Evolutionary conservation across 2,113 vertebrate genomes (phyloP).

Genomic region (Dunckerocampus dactyliophorus): DNA sequence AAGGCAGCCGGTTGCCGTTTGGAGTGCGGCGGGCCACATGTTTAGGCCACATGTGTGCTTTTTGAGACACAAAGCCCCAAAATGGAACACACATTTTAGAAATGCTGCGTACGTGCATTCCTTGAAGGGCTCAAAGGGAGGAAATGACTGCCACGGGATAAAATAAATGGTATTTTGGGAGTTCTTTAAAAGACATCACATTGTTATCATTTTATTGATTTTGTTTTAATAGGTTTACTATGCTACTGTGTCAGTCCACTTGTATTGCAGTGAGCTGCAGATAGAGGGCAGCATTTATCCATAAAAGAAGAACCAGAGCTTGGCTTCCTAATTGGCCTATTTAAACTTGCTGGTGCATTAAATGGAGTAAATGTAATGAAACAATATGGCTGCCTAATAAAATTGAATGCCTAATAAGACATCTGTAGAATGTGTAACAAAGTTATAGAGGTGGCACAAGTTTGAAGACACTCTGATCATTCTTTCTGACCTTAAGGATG

Average conservation of each 20-base stretch:
- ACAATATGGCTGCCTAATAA: conserved; percentile 61
- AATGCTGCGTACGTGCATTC: conserved; percentile 72
- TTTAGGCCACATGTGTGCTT: conserved; percentile 75
- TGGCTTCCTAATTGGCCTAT: conserved; percentile 55
- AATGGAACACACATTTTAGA: conserved; percentile 75
- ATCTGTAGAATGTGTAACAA: conserved; percentile 38
- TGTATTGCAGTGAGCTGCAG: conserved; percentile 52
- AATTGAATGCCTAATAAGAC: conserved; percentile 22
- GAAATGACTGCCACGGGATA: conserved; percentile 40
- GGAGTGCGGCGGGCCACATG: conserved; percentile 66
- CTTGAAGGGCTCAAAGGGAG: conserved; percentile 50
- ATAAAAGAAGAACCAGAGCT: conserved; percentile 18
- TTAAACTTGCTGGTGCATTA: conserved; percentile 52
- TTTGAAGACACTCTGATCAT: neutral
- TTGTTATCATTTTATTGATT: conserved; percentile 35
- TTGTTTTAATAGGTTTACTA: conserved; percentile 23
- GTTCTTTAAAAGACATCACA: conserved; percentile 43
- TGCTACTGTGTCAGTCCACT: conserved; percentile 39
- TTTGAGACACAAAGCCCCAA: conserved; percentile 56
- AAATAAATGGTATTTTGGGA: conserved; percentile 50
- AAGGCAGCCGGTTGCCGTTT: conserved; percentile 67
- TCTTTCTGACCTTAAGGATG: neutral
- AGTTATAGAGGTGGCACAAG: neutral
- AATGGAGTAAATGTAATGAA: conserved; percentile 35
- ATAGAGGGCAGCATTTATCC: conserved; percentile 72